Evolutionary conservation across 2,888 invertebrate species (phyloP).

Genomic region (Phyto melanocephala): DNA sequence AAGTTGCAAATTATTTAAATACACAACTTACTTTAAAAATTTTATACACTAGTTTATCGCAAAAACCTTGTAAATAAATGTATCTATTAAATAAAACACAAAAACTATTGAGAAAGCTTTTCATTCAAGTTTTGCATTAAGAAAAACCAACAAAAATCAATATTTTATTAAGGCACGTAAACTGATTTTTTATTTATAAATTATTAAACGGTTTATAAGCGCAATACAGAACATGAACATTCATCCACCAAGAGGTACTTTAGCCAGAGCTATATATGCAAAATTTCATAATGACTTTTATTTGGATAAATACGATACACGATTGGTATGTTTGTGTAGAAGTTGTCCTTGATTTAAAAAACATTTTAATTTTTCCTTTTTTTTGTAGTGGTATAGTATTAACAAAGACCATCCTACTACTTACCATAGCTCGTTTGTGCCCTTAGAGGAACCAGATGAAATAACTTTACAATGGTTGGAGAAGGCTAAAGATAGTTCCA

Average conservation of each 20-base stretch:
- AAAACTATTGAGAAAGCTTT: too few relatives aligned
- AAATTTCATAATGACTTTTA: conserved; percentile 78
- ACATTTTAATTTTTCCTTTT: neutral
- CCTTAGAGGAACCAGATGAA: conserved; percentile 75
- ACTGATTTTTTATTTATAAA: neutral
- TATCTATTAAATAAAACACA: too few relatives aligned
- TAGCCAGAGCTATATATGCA: conserved; percentile 77
- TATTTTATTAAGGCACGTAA: too few relatives aligned
- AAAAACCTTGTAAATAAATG: too few relatives aligned
- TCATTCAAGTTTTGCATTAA: too few relatives aligned
- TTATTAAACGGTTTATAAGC: neutral
- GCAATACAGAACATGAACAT: conserved; percentile 68
- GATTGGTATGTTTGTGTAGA: conserved; percentile 71
- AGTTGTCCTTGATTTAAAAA: too few relatives aligned
- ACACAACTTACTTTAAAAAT: too few relatives aligned
- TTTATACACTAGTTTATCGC: too few relatives aligned
- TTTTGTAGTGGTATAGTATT: conserved; percentile 76
- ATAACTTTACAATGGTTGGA: conserved; percentile 77
- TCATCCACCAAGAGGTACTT: conserved; percentile 76
- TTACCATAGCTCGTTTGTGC: conserved; percentile 76
- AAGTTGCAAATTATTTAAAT: too few relatives aligned
- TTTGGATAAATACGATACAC: conserved; percentile 77
- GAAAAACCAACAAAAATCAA: too few relatives aligned
- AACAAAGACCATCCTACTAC: conserved; percentile 71
- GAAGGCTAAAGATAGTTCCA: conserved; percentile 75